Conservation (phyloP, 2,888 invertebrate genomes). For the Acrobasis repandana region DNA sequence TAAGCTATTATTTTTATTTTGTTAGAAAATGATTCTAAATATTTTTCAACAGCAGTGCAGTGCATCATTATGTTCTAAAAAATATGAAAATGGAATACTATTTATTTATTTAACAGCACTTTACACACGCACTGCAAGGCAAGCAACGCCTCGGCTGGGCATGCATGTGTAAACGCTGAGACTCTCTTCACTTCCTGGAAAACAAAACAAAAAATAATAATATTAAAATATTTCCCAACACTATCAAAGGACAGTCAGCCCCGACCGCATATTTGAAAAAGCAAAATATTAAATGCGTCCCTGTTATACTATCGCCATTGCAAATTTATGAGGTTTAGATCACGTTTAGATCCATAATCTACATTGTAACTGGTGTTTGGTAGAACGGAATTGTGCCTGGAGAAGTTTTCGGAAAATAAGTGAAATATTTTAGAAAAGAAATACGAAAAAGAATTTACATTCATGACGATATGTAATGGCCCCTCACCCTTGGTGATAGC, state of each 20-base stretch:
- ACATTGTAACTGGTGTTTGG: slow-evolving; percentile 36
- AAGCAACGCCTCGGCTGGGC: too few species aligned
- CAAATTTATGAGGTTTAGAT: slow-evolving; percentile 52
- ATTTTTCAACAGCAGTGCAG: too few species aligned
- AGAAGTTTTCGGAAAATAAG: neutral
- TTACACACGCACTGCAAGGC: too few species aligned
- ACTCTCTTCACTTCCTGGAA: neutral
- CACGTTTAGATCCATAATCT: slow-evolving; percentile 48
- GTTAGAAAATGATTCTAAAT: too few species aligned
- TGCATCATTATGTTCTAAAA: too few species aligned
- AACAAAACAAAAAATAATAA: neutral
- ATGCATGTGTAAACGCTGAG: too few species aligned
- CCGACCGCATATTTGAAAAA: slow-evolving; percentile 48
- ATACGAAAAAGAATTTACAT: neutral
- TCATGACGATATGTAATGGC: too few species aligned
- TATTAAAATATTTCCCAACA: slow-evolving; percentile 30
- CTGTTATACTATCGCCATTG: slow-evolving; percentile 48
- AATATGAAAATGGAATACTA: too few species aligned
- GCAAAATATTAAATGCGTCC: slow-evolving; percentile 60
- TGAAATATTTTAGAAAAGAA: neutral
- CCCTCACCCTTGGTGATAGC: too few species aligned
- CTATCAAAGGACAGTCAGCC: slow-evolving; percentile 45
- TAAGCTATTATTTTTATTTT: too few species aligned
- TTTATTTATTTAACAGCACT: too few species aligned
- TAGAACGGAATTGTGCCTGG: neutral